phyloP scores from a whole-genome alignment of 2,888 invertebrate genomes.

The Spicauda simplicius region DNA sequence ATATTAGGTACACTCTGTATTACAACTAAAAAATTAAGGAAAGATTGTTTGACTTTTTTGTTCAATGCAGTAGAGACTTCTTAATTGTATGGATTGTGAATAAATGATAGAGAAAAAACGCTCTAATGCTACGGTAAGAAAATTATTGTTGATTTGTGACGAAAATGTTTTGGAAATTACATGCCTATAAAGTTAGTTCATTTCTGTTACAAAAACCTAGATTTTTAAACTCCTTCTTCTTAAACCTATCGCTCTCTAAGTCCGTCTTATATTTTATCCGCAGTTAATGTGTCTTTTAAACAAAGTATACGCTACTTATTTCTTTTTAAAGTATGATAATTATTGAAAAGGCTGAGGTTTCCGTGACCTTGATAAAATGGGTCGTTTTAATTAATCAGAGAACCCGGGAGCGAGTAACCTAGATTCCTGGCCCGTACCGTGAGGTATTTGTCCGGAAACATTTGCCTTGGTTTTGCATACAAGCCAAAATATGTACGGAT shows the following conservation, averaged over 20 bases:
- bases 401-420: slow-evolving; percentile 3
- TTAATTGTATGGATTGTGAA: neutral
- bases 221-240: too few species aligned
- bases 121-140: neutral
- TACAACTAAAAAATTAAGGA: neutral
- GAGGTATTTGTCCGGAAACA: neutral
- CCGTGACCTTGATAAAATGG: neutral
- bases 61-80: neutral
- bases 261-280: too few species aligned
- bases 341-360: neutral
- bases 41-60: neutral
- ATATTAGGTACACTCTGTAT: neutral
- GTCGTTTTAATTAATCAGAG: slow-evolving; percentile 1
- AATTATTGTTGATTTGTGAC: neutral
- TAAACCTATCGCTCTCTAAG: too few species aligned
- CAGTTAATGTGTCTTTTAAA: too few species aligned
- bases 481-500: neutral
- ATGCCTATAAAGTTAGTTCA: too few species aligned
- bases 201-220: too few species aligned
- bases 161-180: neutral
- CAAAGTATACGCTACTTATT: too few species aligned
- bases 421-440: neutral
- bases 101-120: neutral
- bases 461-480: neutral
- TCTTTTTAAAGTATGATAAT: too few species aligned